These are phyloP conservation scores for Aegotheles bennettii DNA, from an alignment of 2,113 vertebrate genomes.

Conservation along the genomic window DNA sequence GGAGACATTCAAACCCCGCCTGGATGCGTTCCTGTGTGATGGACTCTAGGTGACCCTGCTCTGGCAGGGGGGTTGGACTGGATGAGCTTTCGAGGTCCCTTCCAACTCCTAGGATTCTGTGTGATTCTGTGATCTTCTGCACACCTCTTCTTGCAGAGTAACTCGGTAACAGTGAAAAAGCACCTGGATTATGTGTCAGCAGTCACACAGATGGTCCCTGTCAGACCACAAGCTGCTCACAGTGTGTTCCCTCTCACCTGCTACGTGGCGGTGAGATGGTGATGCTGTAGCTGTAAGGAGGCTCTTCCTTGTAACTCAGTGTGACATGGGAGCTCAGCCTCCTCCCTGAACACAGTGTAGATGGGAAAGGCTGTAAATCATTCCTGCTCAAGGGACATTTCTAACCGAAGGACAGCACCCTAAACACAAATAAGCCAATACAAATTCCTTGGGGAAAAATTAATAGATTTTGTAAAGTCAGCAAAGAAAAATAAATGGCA, in stretches of 20 bases:
- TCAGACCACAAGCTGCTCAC: slow-evolving; percentile 14
- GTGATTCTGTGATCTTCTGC: no score
- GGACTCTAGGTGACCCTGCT: no score
- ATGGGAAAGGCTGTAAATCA: background rate
- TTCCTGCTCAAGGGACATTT: background rate
- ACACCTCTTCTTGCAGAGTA: no score
- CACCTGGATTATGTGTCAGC: background rate
- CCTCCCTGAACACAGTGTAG: background rate
- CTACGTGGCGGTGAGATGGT: background rate
- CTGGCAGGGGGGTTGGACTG: no score
- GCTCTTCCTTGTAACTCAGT: background rate
- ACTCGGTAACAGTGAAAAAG: no score
- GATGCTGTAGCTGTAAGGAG: background rate
- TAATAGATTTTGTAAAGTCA: background rate
- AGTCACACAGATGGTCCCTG: slow-evolving; percentile 33
- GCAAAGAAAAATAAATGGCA: background rate
- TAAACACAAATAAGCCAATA: background rate
- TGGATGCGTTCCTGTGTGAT: no score
- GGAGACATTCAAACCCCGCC: no score
- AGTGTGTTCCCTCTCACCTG: slow-evolving; percentile 42
- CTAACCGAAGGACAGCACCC: background rate
- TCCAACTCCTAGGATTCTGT: no score
- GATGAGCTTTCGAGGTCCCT: no score
- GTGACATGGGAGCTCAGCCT: slow-evolving; percentile 8
- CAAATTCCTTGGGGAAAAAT: background rate